Base-by-base conservation (phyloP, 1,140 invertebrate genomes). In the Mactra quadrangularis region DNA sequence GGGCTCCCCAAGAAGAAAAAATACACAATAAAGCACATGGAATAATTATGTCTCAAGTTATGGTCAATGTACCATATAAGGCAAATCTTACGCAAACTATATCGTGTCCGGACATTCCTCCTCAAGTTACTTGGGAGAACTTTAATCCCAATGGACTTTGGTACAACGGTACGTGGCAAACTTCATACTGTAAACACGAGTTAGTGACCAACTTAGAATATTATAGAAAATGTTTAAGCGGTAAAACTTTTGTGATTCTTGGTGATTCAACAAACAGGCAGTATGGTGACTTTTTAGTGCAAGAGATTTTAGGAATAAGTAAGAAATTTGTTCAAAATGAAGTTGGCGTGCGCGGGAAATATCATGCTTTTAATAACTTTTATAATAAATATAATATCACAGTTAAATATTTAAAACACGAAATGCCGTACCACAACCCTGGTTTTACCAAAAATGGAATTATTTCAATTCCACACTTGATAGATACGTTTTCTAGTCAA, bases 381-480 rank as follows among this genome's bases (percentile, higher is more conserved):
- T 78, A 66, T 64, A 19, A n/a, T 27, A 78, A 53, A 47, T 78
- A n/a, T 55, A 62, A 33, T 50, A 68, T 78, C 1, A 68, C 64
- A 27, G 13, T 78, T 33, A 55, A 15, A 29, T 78, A 55, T 31
- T n/a, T 78, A 4, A 78, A 78, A 41, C 76, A 78, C 27, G 76
- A 57, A 68, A 78, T 78, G 76, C 76, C 76, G 13, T 78, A 66
- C 19, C 25, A 62, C n/a, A 78, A 66, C 68, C 60, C 45, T 11
- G 29, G 38, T 38, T 62, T 68, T 19, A 45, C 62, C n/a, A 3
- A 19, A 0, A 52, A 38, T 15, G 31, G 33, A 19, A 78, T 78
- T 29, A 27, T n/a, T 1, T 66, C 60, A 1, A n/a, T 68, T 3
- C 25, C 50, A 6, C 17, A 62, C 9, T 27, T 60, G 13, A 13